Evolutionary conservation across 2,113 vertebrate genomes (phyloP).

Genomic region (Oreochromis spilurus): DNA sequence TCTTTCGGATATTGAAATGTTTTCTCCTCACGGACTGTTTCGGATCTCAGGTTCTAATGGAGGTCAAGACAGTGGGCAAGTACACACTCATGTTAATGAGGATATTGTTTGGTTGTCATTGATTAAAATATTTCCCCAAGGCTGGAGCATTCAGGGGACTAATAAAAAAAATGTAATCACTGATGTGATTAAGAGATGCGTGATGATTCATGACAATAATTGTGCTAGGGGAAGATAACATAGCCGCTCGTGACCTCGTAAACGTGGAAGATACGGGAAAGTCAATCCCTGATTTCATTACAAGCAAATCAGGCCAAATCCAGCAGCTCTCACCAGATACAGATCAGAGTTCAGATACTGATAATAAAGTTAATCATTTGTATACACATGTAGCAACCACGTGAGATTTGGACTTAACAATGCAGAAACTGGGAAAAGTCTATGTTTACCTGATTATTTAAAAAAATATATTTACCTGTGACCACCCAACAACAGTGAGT

Average conservation of each 20-base stretch:
- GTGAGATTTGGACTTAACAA: background rate
- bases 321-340: background rate
- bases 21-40: background rate
- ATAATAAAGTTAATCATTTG: background rate
- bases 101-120: slow-evolving; percentile 66
- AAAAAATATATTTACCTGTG: slow-evolving; percentile 25
- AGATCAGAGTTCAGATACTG: background rate
- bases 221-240: slow-evolving; percentile 21
- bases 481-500: slow-evolving; percentile 49
- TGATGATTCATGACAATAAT: slow-evolving; percentile 68
- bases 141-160: slow-evolving; percentile 36
- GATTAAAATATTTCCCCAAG: slow-evolving; percentile 68
- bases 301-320: slow-evolving; percentile 27
- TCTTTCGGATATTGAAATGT: background rate
- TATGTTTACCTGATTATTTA: background rate
- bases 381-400: background rate
- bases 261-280: slow-evolving; percentile 23
- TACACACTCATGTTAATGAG: slow-evolving; percentile 57
- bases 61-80: slow-evolving; percentile 16
- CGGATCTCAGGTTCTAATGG: background rate
- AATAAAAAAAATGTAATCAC: slow-evolving; percentile 58
- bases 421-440: background rate
- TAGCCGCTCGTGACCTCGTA: slow-evolving; percentile 52
- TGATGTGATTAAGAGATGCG: slow-evolving; percentile 63
- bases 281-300: slow-evolving; percentile 52